phyloP scores from a whole-genome alignment of 2,797 vertebrate species.

The Tragopan temminckii region DNA sequence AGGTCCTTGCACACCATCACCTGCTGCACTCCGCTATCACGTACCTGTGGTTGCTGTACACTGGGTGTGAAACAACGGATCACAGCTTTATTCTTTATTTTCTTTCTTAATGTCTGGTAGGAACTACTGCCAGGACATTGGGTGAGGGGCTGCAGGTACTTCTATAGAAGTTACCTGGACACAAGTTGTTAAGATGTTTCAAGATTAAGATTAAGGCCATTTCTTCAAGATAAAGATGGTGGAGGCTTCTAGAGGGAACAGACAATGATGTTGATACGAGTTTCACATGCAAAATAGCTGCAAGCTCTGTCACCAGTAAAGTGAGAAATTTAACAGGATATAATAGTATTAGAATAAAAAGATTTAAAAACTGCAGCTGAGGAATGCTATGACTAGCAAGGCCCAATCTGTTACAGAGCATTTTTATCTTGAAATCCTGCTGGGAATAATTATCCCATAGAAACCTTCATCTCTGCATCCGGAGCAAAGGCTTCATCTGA shows the following conservation, averaged over 20 bases:
- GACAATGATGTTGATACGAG: neutral
- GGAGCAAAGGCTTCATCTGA: neutral
- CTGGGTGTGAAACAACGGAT: neutral
- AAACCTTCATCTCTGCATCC: neutral
- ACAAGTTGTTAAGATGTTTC: neutral
- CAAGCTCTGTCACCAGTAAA: neutral
- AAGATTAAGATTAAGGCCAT: neutral
- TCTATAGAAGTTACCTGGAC: neutral
- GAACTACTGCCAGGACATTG: neutral
- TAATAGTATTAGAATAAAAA: neutral
- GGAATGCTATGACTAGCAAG: neutral
- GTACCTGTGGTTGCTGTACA: neutral
- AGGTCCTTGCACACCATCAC: neutral
- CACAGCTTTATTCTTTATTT: neutral
- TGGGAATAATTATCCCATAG: neutral
- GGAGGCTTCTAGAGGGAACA: neutral
- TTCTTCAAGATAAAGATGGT: slow-evolving; percentile 10
- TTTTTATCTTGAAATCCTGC: neutral
- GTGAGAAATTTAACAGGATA: neutral
- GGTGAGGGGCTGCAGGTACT: neutral
- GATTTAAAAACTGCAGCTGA: neutral
- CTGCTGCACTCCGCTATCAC: neutral
- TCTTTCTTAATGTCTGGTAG: neutral
- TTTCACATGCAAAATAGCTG: neutral
- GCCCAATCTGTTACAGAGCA: neutral